Conservation (phyloP, 2,797 vertebrate species). For the Sylvia borin region DNA sequence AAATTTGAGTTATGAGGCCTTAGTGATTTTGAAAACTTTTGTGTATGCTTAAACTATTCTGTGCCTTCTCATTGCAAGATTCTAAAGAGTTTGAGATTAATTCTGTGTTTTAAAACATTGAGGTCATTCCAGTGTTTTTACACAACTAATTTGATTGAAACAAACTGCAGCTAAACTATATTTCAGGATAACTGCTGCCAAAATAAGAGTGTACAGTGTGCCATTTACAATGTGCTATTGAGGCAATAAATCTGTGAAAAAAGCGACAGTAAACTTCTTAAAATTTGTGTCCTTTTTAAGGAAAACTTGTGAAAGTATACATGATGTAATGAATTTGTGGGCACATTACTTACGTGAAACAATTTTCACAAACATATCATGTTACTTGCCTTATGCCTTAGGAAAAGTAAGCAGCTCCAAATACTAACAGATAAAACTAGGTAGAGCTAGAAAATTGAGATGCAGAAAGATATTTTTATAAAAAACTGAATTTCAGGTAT, state of each 20-base stretch:
- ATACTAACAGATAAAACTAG: background rate
- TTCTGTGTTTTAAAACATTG: background rate
- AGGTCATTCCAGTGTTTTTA: constrained; percentile 6
- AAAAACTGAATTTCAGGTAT: background rate
- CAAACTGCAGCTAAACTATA: background rate
- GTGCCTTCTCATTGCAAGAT: background rate
- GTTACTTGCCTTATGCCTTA: background rate
- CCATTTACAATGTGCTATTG: constrained; percentile 18
- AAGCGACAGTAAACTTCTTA: background rate
- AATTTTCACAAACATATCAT: background rate
- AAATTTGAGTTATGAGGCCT: background rate
- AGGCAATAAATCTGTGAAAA: constrained; percentile 34
- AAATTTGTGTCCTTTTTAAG: background rate
- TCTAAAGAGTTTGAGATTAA: background rate
- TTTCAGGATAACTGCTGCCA: background rate
- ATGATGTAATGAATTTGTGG: background rate
- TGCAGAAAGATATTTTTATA: background rate
- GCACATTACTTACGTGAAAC: background rate
- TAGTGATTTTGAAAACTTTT: background rate
- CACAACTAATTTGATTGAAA: background rate
- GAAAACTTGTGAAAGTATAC: background rate
- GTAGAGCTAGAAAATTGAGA: background rate
- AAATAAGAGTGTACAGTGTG: background rate
- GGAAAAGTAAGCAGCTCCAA: background rate
- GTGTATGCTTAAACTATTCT: background rate